phyloP scores from a whole-genome alignment of 2,888 invertebrate genomes.

The Dynastes hyllus region DNA sequence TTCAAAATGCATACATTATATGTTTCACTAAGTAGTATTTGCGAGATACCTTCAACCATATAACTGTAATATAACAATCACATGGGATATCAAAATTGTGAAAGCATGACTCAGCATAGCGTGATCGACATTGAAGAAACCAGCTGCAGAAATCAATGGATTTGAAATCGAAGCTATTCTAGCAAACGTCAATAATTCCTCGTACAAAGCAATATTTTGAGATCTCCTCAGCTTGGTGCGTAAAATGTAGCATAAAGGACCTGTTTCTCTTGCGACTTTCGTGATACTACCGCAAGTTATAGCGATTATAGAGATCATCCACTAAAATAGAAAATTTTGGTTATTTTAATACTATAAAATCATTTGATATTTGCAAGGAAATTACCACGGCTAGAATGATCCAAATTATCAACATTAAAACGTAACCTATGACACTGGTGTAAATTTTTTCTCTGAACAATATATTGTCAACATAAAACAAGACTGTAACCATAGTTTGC shows the following conservation, averaged over 20 bases:
- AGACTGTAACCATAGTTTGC: too few relatives aligned
- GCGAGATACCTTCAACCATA: neutral
- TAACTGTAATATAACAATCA: slow-evolving; percentile 9
- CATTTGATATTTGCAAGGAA: too few relatives aligned
- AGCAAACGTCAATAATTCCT: neutral
- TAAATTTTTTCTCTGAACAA: too few relatives aligned
- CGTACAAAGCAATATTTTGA: neutral
- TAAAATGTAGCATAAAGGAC: neutral
- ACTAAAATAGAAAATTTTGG: neutral
- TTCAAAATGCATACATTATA: too few relatives aligned
- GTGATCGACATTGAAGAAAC: slow-evolving; percentile 48
- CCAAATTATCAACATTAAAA: too few relatives aligned
- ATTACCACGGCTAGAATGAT: too few relatives aligned
- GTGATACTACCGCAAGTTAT: neutral
- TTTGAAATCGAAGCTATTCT: neutral
- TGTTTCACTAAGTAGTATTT: too few relatives aligned
- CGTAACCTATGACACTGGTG: too few relatives aligned
- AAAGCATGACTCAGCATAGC: slow-evolving; percentile 33
- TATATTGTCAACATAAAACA: too few relatives aligned
- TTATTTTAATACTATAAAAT: too few relatives aligned
- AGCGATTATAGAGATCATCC: slow-evolving; percentile 19
- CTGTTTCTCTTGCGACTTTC: neutral
- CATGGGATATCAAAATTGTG: neutral
- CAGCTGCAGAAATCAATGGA: slow-evolving; percentile 48
- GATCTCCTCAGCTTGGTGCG: neutral